phyloP scores from a whole-genome alignment of 2,888 invertebrate genomes.

The Amaurobius ferox region DNA sequence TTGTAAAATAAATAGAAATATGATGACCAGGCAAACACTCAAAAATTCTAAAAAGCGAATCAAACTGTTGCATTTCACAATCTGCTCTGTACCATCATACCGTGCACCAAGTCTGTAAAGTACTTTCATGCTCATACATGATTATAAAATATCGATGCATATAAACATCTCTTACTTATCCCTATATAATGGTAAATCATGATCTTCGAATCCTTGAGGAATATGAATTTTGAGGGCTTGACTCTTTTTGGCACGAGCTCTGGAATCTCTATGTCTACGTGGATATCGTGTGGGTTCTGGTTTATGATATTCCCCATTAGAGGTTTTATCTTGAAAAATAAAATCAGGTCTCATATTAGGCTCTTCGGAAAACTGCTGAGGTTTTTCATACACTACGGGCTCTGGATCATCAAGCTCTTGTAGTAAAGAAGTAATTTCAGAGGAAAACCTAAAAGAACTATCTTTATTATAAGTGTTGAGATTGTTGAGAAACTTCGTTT shows the following conservation, averaged over 20 bases:
- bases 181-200: slow-evolving; percentile 37
- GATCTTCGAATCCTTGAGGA: slow-evolving; percentile 44
- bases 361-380: slow-evolving; percentile 17
- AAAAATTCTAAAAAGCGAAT: no score
- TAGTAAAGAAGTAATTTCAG: not conserved
- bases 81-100: no score
- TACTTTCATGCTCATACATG: slow-evolving; percentile 19
- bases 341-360: slow-evolving; percentile 15
- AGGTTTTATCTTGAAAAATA: slow-evolving; percentile 34
- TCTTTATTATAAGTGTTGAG: slow-evolving; percentile 30
- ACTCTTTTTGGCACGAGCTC: slow-evolving; percentile 17
- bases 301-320: not conserved
- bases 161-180: slow-evolving; percentile 29
- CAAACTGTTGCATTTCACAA: no score
- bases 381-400: not conserved
- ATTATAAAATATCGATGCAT: not conserved
- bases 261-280: slow-evolving; percentile 21
- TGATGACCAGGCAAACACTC: no score
- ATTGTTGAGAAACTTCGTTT: slow-evolving; percentile 2
- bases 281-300: slow-evolving; percentile 32
- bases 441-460: not conserved
- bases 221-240: slow-evolving; percentile 32
- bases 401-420: not conserved
- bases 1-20: no score
- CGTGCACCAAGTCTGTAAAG: no score